These are phyloP conservation scores for Sinotaia quadrata DNA, from an alignment of 2,888 invertebrate genomes.

Conservation along the genomic window DNA sequence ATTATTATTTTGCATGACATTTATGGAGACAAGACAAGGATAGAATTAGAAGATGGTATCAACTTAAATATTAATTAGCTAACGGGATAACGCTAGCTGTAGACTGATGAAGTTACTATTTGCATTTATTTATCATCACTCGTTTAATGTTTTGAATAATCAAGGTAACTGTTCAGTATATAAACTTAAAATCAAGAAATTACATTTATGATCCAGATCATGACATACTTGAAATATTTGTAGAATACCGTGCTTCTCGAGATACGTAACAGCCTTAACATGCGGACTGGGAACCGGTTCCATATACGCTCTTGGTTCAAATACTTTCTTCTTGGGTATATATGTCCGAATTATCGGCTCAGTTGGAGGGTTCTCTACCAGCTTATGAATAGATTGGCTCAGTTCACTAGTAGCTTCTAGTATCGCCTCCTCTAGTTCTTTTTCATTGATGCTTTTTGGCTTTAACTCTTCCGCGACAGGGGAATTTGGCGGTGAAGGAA, in stretches of 20 bases:
- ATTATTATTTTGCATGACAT: no score
- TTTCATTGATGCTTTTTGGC: neutral
- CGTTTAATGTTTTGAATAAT: no score
- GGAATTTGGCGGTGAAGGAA: neutral
- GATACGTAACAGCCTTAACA: slow-evolving; percentile 63
- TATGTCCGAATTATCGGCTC: neutral
- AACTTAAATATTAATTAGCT: no score
- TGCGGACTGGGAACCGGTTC: slow-evolving; percentile 64
- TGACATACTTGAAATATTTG: slow-evolving; percentile 65
- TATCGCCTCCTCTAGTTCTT: neutral
- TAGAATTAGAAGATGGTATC: no score
- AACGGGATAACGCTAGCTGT: no score
- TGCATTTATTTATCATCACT: neutral
- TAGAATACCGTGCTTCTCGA: slow-evolving; percentile 65
- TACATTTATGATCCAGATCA: no score
- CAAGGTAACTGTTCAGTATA: no score
- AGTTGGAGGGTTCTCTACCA: neutral
- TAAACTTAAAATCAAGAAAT: no score
- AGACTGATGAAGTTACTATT: no score
- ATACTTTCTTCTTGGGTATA: no score
- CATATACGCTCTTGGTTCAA: slow-evolving; percentile 44
- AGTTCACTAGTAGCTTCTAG: neutral
- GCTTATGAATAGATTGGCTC: neutral
- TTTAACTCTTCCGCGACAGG: no score
- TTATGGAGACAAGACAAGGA: no score